Percentiles rank a stretch among this genome's conserved stretches.
Conservation (phyloP, 2,113 vertebrate genomes). For the Hiodon tergisus region DNA sequence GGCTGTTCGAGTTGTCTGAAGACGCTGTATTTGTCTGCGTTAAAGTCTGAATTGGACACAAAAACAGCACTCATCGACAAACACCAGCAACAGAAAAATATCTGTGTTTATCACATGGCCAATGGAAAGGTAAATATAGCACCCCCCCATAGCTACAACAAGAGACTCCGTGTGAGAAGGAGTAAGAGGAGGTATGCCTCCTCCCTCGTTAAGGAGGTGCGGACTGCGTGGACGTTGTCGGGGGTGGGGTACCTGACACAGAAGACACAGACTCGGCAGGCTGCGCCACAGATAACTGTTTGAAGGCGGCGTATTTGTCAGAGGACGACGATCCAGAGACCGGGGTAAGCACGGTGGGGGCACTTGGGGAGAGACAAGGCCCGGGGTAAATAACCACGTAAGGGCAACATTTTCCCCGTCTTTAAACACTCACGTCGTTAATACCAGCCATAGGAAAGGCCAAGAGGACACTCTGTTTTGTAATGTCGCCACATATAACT, state of each 20-base stretch:
- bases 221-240: neutral
- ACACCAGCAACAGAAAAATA: neutral
- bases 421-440: too few relatives aligned
- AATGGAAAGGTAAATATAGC: too few relatives aligned
- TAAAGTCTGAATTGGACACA: constrained; percentile 57
- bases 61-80: neutral
- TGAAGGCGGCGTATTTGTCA: constrained; percentile 94
- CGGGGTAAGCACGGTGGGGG: constrained; percentile 79
- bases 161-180: too few relatives aligned
- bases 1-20: constrained; percentile 84
- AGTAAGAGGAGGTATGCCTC: neutral
- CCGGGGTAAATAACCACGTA: neutral
- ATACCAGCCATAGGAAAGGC: too few relatives aligned
- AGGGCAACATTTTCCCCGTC: too few relatives aligned
- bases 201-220: neutral
- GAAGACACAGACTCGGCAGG: constrained; percentile 66
- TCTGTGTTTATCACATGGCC: too few relatives aligned
- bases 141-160: too few relatives aligned
- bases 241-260: constrained; percentile 74
- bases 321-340: constrained; percentile 72
- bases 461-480: too few relatives aligned
- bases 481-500: too few relatives aligned
- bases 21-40: constrained; percentile 89
- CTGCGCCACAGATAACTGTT: constrained; percentile 81
- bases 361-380: constrained; percentile 54